Conservation (phyloP, 2,888 invertebrate genomes). For the Drosophila siamana region DNA sequence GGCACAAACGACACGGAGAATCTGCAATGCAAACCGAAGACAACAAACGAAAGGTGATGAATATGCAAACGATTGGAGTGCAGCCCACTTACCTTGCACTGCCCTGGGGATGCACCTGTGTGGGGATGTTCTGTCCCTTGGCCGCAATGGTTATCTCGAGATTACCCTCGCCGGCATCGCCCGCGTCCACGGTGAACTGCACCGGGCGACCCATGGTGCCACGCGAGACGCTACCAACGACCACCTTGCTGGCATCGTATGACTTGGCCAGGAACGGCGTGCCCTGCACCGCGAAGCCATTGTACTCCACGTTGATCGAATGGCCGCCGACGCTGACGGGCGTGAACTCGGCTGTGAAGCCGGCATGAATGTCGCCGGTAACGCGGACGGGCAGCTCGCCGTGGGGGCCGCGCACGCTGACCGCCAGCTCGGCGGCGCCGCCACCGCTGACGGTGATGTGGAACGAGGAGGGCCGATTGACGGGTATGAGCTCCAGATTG, state of each 20-base stretch:
- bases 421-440: conserved; percentile 93
- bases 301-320: conserved; percentile 95
- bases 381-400: conserved; percentile 95
- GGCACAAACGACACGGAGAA: conserved; percentile 99
- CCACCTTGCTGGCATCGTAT: conserved; percentile 95
- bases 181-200: conserved; percentile 98
- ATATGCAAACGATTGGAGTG: not conserved
- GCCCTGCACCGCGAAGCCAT: conserved; percentile 94
- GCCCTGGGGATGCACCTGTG: conserved; percentile 97
- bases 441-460: conserved; percentile 91
- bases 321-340: conserved; percentile 97
- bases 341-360: conserved; percentile 96
- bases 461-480: conserved; percentile 92
- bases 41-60: not conserved
- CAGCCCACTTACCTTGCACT: conserved; percentile 86
- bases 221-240: conserved; percentile 92
- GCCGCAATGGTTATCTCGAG: conserved; percentile 98
- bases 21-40: conserved; percentile 86
- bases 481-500: conserved; percentile 93
- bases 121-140: conserved; percentile 96
- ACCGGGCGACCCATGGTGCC: conserved; percentile 95
- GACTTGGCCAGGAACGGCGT: conserved; percentile 96
- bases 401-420: conserved; percentile 94
- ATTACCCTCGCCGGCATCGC: conserved; percentile 98
- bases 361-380: conserved; percentile 94